Conservation (phyloP, 2,113 vertebrate species). For the Mellivora capensis region DNA sequence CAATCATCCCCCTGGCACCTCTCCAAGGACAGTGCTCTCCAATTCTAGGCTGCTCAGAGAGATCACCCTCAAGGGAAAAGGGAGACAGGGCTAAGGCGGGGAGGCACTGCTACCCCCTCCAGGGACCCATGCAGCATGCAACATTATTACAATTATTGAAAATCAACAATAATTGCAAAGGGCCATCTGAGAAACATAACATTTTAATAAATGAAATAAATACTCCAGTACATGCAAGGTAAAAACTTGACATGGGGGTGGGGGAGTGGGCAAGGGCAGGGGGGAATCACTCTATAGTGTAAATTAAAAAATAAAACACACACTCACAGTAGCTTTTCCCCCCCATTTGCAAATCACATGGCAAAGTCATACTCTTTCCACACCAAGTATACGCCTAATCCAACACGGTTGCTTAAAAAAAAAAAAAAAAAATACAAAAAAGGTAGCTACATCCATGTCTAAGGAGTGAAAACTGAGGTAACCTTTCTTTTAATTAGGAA, state of each 20-base stretch:
- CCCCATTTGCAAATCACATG: conserved; percentile 87
- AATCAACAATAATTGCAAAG: conserved; percentile 75
- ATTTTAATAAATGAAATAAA: conserved; percentile 99
- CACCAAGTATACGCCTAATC: conserved; percentile 86
- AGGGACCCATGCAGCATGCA: conserved; percentile 8
- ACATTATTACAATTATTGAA: conserved; percentile 64
- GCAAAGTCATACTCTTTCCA: conserved; percentile 86
- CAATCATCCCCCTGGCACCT: neutral
- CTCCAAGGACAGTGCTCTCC: neutral
- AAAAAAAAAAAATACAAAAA: conserved; percentile 76
- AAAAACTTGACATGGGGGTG: conserved; percentile 89
- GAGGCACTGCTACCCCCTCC: conserved; percentile 46
- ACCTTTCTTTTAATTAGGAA: conserved; percentile 83
- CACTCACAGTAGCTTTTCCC: conserved; percentile 96
- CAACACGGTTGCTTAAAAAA: conserved; percentile 81
- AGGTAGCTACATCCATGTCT: conserved; percentile 90
- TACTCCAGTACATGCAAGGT: conserved; percentile 99
- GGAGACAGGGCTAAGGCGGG: neutral
- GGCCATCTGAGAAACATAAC: conserved; percentile 91
- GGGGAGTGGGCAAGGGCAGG: conserved; percentile 73
- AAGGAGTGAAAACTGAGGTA: conserved; percentile 95
- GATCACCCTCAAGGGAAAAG: neutral
- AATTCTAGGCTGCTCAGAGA: neutral
- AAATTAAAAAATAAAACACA: conserved; percentile 93
- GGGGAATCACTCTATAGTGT: conserved; percentile 93